A percentile compares a stretch with the other conserved stretches of the same genome.
phyloP scores from a whole-genome alignment of 1,140 invertebrate species.

The Drosophila varians region DNA sequence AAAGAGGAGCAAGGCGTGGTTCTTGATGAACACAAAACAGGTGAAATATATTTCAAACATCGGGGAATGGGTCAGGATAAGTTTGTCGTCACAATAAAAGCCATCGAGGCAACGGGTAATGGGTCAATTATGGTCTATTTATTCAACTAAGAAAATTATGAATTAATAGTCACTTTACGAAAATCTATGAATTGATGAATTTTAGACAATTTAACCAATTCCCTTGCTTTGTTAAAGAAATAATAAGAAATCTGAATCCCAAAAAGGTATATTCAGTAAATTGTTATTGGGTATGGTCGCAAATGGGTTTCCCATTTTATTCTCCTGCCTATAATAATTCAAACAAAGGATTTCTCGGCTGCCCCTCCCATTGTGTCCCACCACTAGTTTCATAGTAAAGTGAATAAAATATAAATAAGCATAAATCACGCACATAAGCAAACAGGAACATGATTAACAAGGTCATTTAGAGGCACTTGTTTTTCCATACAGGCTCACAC shows the following conservation, averaged over 20 bases:
- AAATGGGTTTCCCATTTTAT: conserved; percentile 18
- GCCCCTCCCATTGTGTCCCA: not conserved
- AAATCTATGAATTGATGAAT: too few relatives aligned
- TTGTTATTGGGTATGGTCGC: not conserved
- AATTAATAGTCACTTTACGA: not conserved
- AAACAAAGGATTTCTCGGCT: conserved; percentile 12
- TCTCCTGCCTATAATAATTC: conserved; percentile 38
- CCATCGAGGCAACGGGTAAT: conserved; percentile 8
- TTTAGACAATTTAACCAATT: too few relatives aligned
- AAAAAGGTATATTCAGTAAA: not conserved
- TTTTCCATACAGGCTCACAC: conserved; percentile 17
- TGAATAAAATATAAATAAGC: conserved; percentile 82
- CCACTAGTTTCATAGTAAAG: conserved; percentile 14
- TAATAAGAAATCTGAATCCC: too few relatives aligned
- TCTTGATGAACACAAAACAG: conserved; percentile 12
- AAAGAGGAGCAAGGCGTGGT: not conserved
- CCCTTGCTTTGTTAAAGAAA: too few relatives aligned
- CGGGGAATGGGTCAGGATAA: conserved; percentile 7
- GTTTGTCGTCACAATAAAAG: conserved; percentile 14
- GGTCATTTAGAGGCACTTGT: conserved; percentile 76
- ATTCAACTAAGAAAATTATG: not conserved
- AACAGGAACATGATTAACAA: conserved; percentile 78
- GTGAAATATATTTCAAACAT: conserved; percentile 17
- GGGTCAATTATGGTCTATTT: conserved; percentile 20
- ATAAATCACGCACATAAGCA: conserved; percentile 77